A percentile compares a stretch with the other conserved stretches of the same genome.
Conservation (phyloP, 2,113 vertebrate species). For the Syngnathoides biaculeatus region DNA sequence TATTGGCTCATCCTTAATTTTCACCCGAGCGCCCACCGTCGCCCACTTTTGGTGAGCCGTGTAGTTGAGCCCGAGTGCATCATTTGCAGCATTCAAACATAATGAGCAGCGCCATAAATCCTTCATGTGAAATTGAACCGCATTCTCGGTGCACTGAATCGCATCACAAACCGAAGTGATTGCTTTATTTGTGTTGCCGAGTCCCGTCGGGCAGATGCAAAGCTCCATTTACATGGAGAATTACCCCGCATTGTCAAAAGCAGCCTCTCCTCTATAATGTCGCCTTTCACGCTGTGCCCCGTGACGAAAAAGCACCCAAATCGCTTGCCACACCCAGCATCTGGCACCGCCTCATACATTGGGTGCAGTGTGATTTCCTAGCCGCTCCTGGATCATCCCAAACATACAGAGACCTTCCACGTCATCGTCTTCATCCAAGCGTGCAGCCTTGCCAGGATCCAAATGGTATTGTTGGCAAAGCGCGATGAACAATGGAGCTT, state of each 20-base stretch:
- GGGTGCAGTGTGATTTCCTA: slow-evolving; percentile 53
- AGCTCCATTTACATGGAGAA: slow-evolving; percentile 58
- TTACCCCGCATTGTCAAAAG: slow-evolving; percentile 48
- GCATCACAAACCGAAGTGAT: slow-evolving; percentile 34
- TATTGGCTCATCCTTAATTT: background rate
- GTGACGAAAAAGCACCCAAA: slow-evolving; percentile 53
- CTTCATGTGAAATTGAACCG: slow-evolving; percentile 39
- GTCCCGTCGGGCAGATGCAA: slow-evolving; percentile 42
- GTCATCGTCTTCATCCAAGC: slow-evolving; percentile 38
- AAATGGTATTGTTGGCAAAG: slow-evolving; percentile 51
- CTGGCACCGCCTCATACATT: slow-evolving; percentile 53
- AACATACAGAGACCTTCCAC: slow-evolving; percentile 48
- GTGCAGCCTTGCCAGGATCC: slow-evolving; percentile 45
- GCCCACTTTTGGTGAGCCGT: slow-evolving; percentile 14
- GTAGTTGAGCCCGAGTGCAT: slow-evolving; percentile 33
- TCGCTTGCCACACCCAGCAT: slow-evolving; percentile 53
- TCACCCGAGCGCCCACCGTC: background rate
- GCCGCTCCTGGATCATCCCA: slow-evolving; percentile 52
- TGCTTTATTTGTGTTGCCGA: slow-evolving; percentile 45
- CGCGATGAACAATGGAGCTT: slow-evolving; percentile 49
- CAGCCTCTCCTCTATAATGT: slow-evolving; percentile 23
- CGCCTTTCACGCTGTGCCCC: slow-evolving; percentile 47
- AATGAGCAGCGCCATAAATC: slow-evolving; percentile 42
- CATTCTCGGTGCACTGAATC: slow-evolving; percentile 19
- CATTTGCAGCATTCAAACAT: slow-evolving; percentile 25